Evolutionary conservation across 2,113 vertebrate species (phyloP).

Genomic region (Peromyscus leucopus): DNA sequence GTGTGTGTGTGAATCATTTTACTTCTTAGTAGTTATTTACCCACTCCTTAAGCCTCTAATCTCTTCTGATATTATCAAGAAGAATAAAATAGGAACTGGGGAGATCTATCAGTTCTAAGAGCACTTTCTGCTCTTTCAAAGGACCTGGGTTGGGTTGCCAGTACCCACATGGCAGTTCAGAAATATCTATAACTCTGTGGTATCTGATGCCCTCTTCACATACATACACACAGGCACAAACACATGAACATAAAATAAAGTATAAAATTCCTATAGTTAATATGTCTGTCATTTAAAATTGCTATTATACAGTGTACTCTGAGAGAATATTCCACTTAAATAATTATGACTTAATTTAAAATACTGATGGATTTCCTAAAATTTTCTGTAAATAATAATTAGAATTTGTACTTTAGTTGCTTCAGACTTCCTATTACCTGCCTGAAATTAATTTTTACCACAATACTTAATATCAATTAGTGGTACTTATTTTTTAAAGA

Average conservation of each 20-base stretch:
- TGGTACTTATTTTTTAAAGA: constrained; percentile 33
- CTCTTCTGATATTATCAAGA: background rate
- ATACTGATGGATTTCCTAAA: background rate
- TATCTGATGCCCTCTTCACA: background rate
- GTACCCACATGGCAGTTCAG: background rate
- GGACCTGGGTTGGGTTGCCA: background rate
- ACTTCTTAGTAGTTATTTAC: background rate
- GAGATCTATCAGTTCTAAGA: background rate
- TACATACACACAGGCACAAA: background rate
- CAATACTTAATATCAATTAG: constrained; percentile 2
- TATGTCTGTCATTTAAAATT: constrained; percentile 41
- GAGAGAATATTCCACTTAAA: background rate
- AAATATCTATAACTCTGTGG: background rate
- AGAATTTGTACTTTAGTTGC: constrained; percentile 26
- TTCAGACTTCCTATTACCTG: constrained; percentile 46
- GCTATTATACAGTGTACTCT: constrained; percentile 1
- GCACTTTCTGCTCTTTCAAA: background rate
- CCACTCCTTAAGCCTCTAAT: background rate
- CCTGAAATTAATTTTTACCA: constrained; percentile 37
- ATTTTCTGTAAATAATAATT: background rate
- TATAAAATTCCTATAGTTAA: constrained; percentile 74
- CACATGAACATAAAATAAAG: constrained; percentile 23
- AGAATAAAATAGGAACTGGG: background rate
- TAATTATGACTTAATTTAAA: constrained; percentile 46
- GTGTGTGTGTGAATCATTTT: background rate